A percentile compares a stretch with the other conserved stretches of the same genome.
phyloP scores from a whole-genome alignment of 2,888 invertebrate species.

The Phyto melanocephala region DNA sequence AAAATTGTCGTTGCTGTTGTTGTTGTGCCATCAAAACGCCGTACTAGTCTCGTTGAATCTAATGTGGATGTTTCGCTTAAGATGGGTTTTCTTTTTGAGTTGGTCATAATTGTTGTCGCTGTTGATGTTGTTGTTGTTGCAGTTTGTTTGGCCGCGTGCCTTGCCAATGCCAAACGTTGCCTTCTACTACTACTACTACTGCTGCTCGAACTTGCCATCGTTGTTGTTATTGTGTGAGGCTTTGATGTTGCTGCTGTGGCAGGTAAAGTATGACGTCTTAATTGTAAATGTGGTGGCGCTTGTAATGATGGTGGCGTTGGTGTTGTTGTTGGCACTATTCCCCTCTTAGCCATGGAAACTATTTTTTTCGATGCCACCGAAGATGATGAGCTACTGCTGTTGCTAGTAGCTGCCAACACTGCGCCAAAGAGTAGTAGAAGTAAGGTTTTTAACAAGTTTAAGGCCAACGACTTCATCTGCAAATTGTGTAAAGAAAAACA shows the following conservation, averaged over 20 bases:
- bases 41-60: slow-evolving; percentile 59
- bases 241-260: slow-evolving; percentile 72
- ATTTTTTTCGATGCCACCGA: slow-evolving; percentile 50
- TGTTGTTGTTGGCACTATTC: slow-evolving; percentile 69
- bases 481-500: slow-evolving; percentile 57
- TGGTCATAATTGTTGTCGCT: slow-evolving; percentile 49
- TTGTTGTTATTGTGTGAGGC: slow-evolving; percentile 71
- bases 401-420: slow-evolving; percentile 25
- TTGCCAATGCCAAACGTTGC: slow-evolving; percentile 68
- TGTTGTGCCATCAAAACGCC: slow-evolving; percentile 56
- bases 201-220: slow-evolving; percentile 47
- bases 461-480: slow-evolving; percentile 77
- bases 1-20: slow-evolving; percentile 11
- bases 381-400: slow-evolving; percentile 53
- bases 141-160: slow-evolving; percentile 62
- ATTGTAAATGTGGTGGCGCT: slow-evolving; percentile 79
- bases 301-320: slow-evolving; percentile 78
- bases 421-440: slow-evolving; percentile 66
- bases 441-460: slow-evolving; percentile 76
- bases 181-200: slow-evolving; percentile 41
- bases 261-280: slow-evolving; percentile 70
- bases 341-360: slow-evolving; percentile 31
- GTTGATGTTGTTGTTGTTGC: slow-evolving; percentile 61
- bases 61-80: slow-evolving; percentile 58
- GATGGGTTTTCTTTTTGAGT: slow-evolving; percentile 56